Base-by-base conservation (phyloP, 2,888 invertebrate species). In the Sinohyriopsis cumingii region DNA sequence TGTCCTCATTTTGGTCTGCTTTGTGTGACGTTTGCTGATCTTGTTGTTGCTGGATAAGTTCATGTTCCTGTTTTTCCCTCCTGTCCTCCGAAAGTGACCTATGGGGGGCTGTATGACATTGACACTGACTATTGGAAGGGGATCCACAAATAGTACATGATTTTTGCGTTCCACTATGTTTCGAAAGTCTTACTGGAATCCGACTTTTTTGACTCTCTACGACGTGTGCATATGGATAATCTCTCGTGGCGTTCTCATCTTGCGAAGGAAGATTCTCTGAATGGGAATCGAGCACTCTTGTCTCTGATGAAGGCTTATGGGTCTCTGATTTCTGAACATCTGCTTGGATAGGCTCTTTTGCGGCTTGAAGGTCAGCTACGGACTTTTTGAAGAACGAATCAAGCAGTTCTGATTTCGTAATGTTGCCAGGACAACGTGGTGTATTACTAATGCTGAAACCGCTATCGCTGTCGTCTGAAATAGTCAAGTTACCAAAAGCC, bases 381-480 rank as follows among this genome's bases (percentile, higher is more conserved):
- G 45, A 45, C 45, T 12, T 45, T 45, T 45, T 68, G 65, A 73
- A 76, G 67, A 81, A 77, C 2, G 79, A 72, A 5, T 78, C 75
- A 59, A 71, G 72, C 19, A 81, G 65, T 61, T 79, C 79, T 9
- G 66, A 54, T 65, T 74, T 77, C 0, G 78, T 69, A 33, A 73
- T 75, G 15, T 65, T 71, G 15, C 75, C 72, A 0, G 75, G 75
- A 60, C 77, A 77, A 59, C 81, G 75, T 12, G 82, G 84, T 19
- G 82, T 83, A 57, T 83, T 81, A 25, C 83, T 80, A 9, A 82
- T 82, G 67, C 83, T 83, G 54, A 83, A 76, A 1, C 84, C 84
- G 69, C 84, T 86, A 69, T 85, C 84, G 68, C 81, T 82, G 69
- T 85, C 86, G 72, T 85, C 86, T 82, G 76, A 19, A 73, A 71